Percentiles rank a stretch among this genome's conserved stretches.
phyloP scores from a whole-genome alignment of 2,113 vertebrate species.

The Stegostoma tigrinum region DNA sequence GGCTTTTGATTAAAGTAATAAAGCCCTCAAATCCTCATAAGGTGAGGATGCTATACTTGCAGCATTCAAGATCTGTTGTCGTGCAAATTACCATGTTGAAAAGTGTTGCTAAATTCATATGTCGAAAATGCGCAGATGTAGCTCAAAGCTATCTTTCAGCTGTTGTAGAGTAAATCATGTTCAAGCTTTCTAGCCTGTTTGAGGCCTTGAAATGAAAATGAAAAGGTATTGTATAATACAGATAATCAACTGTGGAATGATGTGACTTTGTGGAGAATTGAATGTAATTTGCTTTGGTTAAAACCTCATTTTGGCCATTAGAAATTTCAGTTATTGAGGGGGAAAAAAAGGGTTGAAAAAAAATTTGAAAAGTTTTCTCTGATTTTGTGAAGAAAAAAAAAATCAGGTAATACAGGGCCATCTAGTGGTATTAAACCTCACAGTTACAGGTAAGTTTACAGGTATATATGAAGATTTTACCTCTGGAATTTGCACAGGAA shows the following conservation, averaged over 20 bases:
- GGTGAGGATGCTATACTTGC: background rate
- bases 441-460: background rate
- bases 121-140: background rate
- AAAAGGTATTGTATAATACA: background rate
- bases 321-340: constrained; percentile 5
- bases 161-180: background rate
- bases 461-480: background rate
- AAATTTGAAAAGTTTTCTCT: background rate
- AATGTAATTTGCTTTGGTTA: background rate
- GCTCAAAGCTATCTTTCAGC: background rate
- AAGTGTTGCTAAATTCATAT: background rate
- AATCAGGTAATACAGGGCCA: background rate
- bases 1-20: background rate
- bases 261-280: background rate
- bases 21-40: background rate
- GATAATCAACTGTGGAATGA: background rate
- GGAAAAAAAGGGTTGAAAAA: background rate
- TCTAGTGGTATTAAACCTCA: background rate
- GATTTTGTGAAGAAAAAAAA: background rate
- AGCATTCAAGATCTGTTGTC: background rate
- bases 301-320: background rate
- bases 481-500: background rate
- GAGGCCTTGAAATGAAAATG: background rate
- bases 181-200: background rate
- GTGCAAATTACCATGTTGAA: background rate